Evolutionary conservation across 1,140 invertebrate species (phyloP), one percentile per base, ranked within the genome.

Genomic region (Dreissena rostriformis): DNA sequence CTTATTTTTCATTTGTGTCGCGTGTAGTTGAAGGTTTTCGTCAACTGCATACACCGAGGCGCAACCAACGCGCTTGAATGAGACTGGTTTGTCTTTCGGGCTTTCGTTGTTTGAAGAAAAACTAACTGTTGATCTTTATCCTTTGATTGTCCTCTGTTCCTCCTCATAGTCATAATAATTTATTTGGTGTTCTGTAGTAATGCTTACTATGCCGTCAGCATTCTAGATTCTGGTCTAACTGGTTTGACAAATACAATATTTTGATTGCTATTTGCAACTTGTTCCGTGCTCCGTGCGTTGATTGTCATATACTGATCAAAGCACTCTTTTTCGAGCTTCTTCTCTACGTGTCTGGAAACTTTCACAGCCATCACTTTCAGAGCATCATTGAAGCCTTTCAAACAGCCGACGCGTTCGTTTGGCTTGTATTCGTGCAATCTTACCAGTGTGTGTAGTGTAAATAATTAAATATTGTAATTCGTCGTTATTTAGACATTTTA

Each of bases 161-260:
- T 79, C 76, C n/a, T 79, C 65, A 51, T 79, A 79, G 55, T 61
- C 76, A 55, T 79, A 68, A 1, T 63, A 68, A 79, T 79, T 66
- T 28, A 79, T 79, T 79, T 68, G 67, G 53, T 79, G 70, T 24
- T 39, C 51, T 53, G 76, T 70, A 66, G 76, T 14, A 79, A 28
- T 17, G 66, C 67, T 26, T 68, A 68, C 1, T 55, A 15, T 70
- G 29, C 52, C 11, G 63, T 68, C 5, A 49, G 24, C 8, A 57
- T 57, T 57, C 53, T 12, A 19, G 53, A 57, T 57, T 57, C 53
- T 57, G 53, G 53, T 57, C 53, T 57, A 19, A 57, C 53, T 19
- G 53, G 53, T 19, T 57, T 57, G 12, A 57, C 53, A 57, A 57
- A 57, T 19, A 57, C 12, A 19, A 14, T 57, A 19, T 57, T 57